Percentiles rank a stretch among this genome's conserved stretches.
These are phyloP conservation scores for Stramonita haemastoma DNA, from an alignment of 2,888 invertebrate species.

Conservation along the genomic window DNA sequence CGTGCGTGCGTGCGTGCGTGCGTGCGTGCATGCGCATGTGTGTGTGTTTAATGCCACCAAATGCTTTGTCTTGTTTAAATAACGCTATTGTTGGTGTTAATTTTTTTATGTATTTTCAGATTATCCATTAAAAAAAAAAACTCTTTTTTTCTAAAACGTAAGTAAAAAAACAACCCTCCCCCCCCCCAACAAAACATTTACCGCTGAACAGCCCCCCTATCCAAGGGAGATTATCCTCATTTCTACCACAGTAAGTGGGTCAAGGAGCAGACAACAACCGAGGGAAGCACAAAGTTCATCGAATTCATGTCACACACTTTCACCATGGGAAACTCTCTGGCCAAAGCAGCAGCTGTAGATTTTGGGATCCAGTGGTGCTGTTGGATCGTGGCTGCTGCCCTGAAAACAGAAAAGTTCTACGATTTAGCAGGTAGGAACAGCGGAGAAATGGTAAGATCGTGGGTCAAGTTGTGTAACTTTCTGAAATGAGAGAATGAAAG, in stretches of 20 bases:
- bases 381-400: constrained; percentile 71
- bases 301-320: neutral
- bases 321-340: constrained; percentile 59
- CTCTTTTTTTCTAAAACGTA: too few relatives aligned
- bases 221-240: neutral
- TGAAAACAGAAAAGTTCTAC: constrained; percentile 78
- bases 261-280: neutral
- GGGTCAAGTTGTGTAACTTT: neutral
- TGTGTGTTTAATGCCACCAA: neutral
- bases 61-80: neutral
- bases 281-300: constrained; percentile 1
- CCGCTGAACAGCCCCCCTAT: neutral
- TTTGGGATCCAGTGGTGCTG: constrained; percentile 76
- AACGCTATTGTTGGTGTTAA: neutral
- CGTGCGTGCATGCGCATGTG: neutral
- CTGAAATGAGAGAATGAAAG: too few relatives aligned
- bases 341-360: constrained; percentile 67
- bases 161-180: too few relatives aligned
- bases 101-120: neutral
- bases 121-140: too few relatives aligned
- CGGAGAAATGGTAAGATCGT: neutral
- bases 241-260: neutral
- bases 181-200: neutral
- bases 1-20: neutral
- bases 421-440: constrained; percentile 75